Evolutionary conservation across 2,888 invertebrate species (phyloP), one percentile per base, ranked within the genome.

Genomic region (Creontiades dilutus): DNA sequence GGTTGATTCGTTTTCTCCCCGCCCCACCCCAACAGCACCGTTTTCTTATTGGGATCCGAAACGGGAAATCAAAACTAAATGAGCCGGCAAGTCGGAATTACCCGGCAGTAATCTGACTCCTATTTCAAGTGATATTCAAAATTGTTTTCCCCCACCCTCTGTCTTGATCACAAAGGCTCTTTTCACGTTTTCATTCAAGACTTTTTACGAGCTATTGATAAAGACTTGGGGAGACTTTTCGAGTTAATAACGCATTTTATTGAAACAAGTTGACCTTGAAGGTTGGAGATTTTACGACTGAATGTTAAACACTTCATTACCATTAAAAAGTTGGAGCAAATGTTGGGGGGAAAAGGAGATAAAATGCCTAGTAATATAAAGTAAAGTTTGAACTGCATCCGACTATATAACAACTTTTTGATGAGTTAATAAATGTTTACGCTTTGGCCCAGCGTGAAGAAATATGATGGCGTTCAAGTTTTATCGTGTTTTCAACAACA

Each of bases 121-220:
- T 80, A 88, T 88, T 80, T 80, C 78, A 78, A 88, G 78, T 88
- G 88, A 88, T 88, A 88, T 88, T 88, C 75, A 46, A 86, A 86
- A 61, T 78, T 52, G 78, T 88, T 61, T 88, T 16, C 55, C 27
- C 11, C 37, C 78, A 5, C 52, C 37, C 14, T 16, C 19, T 23
- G 4, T 48, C 23, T 19, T 75, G 4, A 2, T 37, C 37, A 37
- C 37, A 37, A 55, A 86, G 28, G 86, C 19, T 55, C 37, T 68
- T 19, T 37, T 75, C 19, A 68, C 75, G 86, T 13, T 7, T 47
- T 75, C 19, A 4, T 48, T 78, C 80, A 13, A 19, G n/a, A 23
- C 28, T 48, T 78, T 86, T 88, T 88, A 88, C 78, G 87, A 88
- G 28, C 52, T 78, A 80, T 88, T 88, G 88, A 88, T 88, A 80